Base-by-base conservation (phyloP, 2,113 vertebrate genomes). In the Prinia subflava region DNA sequence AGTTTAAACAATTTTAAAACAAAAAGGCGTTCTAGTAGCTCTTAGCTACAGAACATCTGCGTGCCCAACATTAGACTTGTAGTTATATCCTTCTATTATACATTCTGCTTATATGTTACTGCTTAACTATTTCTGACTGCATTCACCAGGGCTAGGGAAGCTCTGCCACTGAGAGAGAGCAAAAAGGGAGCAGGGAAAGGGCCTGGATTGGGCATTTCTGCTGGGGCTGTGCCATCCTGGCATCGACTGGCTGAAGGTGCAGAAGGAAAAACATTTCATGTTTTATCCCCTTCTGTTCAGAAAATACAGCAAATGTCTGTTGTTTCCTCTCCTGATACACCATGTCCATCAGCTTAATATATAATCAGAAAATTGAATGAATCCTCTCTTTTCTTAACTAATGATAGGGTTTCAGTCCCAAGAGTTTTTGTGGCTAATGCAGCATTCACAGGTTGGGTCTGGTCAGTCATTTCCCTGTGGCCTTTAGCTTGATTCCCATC, bases 1-100 rank as follows among this genome's bases (percentile, higher is more conserved):
- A 77, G 78, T 90, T 95, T 91, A 94, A 95, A 82, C 62, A 71
- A 60, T 85, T 89, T 69, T 77, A 57, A 94, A 95, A 64, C 53
- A 73, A 64, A 87, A 79, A 86, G 41, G 22, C 55, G 60, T 93
- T 87, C 71, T 77, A 31, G 24, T 67, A 80, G 46, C 57, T 85
- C 65, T 79, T 35, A 57, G 63, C 47, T 77, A 9, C 24, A 25
- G 46, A 73, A 42, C 55, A 67, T 59, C 84, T 89, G 57, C 2
- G 6, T 49, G 35, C 56, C 76, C 52, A 46, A 10, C 37, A 62
- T 80, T 55, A 85, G 39, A 83, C 82, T 91, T 85, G 39, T 49
- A 71, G 87, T 62, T 71, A 6, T 22, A 37, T 57, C 37, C 28
- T 80, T 20, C 39, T 46, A 2, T 73, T 90, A 4, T 4, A 15